Base-by-base conservation (phyloP, 2,888 invertebrate species). In the Anticlea derivata region DNA sequence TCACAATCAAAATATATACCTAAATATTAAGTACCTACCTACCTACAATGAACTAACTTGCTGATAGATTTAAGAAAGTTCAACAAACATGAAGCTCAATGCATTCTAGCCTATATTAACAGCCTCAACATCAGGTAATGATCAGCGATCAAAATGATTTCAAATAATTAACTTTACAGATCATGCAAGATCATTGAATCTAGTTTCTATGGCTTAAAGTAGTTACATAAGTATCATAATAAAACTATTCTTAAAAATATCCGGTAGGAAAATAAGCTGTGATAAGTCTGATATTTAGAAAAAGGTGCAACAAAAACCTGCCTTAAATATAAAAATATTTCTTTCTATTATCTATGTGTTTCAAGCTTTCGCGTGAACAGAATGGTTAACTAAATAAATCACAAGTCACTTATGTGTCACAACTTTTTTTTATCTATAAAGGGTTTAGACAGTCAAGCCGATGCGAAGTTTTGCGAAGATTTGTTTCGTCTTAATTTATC, bases 361-460 rank as follows among this genome's bases (percentile, higher is more conserved):
- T 35, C 35, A 51, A 52, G 37, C 33, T 27, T 52, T 52, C 13
- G 37, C 38, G 27, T 52, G 34, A 55, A 60, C 45, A 55, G 56
- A 68, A 66, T 65, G 51, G 51, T 70, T 63, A 70, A 66, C 63
- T 63, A 70, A 65, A 65, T 47, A 48, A 70, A 71, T 74, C 72
- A 76, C 72, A 75, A 70, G 68, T 72, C 63, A 66, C 70, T 64
- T 69, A 60, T 40, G 68, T 68, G 69, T 70, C 67, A 70, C 68
- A 73, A 68, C 68, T 65, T 67, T 65, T 65, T n/a, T 65, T 69
- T 39, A 60, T 60, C 73, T 76, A 78, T 70, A 63, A 24, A 22
- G 46, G 17, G 44, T 12, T 30, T 26, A 10, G 35, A 7, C 38
- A 50, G 11, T 10, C 50, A 34, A 7, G 7, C 2, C 37, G 41